These are phyloP conservation scores for Acinonyx jubatus DNA, from an alignment of 2,113 vertebrate species.

Conservation along the genomic window DNA sequence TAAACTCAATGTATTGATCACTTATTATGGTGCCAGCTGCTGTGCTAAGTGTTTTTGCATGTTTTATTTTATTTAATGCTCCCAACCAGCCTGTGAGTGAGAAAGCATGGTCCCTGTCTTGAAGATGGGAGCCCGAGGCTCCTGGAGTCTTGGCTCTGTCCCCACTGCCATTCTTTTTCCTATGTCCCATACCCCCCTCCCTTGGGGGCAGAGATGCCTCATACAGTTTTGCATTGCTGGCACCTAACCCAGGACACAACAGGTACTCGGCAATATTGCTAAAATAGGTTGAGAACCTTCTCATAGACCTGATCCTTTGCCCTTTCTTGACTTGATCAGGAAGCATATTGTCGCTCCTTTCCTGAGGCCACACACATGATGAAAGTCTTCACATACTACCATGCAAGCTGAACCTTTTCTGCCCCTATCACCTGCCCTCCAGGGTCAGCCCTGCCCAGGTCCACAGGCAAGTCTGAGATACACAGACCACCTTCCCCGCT, in stretches of 20 bases:
- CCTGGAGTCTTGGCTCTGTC: not conserved
- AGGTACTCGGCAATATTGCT: not conserved
- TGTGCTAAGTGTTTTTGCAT: not conserved
- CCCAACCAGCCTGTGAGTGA: not conserved
- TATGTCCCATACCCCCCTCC: not conserved
- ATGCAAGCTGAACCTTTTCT: not conserved
- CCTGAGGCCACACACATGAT: not conserved
- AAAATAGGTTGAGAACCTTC: not conserved
- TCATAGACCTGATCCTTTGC: not conserved
- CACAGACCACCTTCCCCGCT: not conserved
- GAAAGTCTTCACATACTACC: not conserved
- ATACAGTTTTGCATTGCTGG: not conserved
- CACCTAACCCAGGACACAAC: not conserved
- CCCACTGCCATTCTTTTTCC: not conserved
- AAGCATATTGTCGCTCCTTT: not conserved
- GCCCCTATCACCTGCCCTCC: not conserved
- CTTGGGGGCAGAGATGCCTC: not conserved
- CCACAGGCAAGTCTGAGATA: not conserved
- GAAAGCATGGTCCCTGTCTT: not conserved
- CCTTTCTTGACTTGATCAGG: not conserved
- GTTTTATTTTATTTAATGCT: constrained; percentile 13
- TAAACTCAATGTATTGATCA: not conserved
- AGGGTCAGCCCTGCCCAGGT: not conserved
- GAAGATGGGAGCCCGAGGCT: not conserved
- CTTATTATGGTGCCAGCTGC: not conserved